A percentile compares a stretch with the other conserved stretches of the same genome.
Conservation (phyloP, 2,888 invertebrate genomes). For the Laspeyria flexula region DNA sequence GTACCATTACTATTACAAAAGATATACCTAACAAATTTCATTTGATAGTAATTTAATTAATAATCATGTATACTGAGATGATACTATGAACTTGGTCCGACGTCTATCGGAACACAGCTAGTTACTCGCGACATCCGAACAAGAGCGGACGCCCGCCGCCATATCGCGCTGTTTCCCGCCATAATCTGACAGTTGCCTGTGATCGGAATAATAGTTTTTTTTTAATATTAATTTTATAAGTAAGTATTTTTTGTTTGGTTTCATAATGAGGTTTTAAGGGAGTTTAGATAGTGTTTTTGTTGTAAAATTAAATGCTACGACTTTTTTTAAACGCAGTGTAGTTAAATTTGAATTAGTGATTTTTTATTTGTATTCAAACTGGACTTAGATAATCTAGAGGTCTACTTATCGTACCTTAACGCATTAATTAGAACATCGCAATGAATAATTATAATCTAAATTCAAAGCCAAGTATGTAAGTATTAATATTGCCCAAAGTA, state of each 20-base stretch:
- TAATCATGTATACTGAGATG: constrained; percentile 2
- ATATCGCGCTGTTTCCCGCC: constrained; percentile 46
- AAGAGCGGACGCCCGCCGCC: constrained; percentile 49
- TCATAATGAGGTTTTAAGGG: neutral
- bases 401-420: too few relatives aligned
- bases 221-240: constrained; percentile 9
- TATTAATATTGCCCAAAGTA: too few relatives aligned
- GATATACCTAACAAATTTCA: neutral
- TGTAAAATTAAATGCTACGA: too few relatives aligned
- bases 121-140: constrained; percentile 56
- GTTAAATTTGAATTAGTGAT: too few relatives aligned
- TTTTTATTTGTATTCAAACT: too few relatives aligned
- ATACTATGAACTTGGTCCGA: constrained; percentile 20
- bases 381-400: too few relatives aligned
- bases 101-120: constrained; percentile 32
- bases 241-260: constrained; percentile 23
- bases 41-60: neutral
- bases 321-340: too few relatives aligned
- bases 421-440: too few relatives aligned
- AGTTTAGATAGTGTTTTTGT: too few relatives aligned
- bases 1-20: too few relatives aligned
- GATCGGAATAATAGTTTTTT: constrained; percentile 12
- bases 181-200: constrained; percentile 40
- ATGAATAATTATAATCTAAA: too few relatives aligned
- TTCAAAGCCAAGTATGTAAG: too few relatives aligned